phyloP scores from a whole-genome alignment of 2,113 vertebrate genomes.

The Pleuronectes platessa region DNA sequence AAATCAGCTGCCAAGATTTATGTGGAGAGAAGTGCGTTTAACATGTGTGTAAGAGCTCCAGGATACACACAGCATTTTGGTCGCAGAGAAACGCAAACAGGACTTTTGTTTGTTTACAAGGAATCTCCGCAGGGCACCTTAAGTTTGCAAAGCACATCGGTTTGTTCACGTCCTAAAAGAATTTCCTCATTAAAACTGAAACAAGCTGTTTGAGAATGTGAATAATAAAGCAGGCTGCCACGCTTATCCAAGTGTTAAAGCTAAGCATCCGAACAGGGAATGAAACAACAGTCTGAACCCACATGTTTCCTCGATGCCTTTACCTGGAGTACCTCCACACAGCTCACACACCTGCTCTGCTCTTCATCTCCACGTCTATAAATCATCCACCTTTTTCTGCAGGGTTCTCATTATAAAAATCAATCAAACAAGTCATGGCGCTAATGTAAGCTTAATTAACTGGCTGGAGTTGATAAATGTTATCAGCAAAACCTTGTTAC shows the following conservation, averaged over 20 bases:
- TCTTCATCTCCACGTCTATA: background rate
- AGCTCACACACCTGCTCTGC: background rate
- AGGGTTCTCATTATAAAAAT: background rate
- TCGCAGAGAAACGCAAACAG: background rate
- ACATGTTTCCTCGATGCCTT: background rate
- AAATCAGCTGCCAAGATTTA: background rate
- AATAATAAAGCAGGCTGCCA: background rate
- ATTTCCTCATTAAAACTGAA: slow-evolving; percentile 7
- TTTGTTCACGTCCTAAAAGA: background rate
- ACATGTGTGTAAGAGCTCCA: background rate
- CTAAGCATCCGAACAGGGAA: background rate
- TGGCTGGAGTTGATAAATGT: background rate
- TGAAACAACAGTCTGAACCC: background rate
- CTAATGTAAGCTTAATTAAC: background rate
- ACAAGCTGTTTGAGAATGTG: background rate
- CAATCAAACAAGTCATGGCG: slow-evolving; percentile 1
- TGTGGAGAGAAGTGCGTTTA: background rate
- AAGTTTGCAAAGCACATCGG: background rate
- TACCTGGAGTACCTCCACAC: background rate
- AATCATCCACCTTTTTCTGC: background rate
- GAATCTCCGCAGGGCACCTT: background rate
- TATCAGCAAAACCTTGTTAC: background rate
- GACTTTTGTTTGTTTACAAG: background rate
- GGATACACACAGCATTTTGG: background rate
- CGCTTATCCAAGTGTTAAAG: background rate